phyloP scores from a whole-genome alignment of 2,888 invertebrate genomes.

The Chironomus riparius region DNA sequence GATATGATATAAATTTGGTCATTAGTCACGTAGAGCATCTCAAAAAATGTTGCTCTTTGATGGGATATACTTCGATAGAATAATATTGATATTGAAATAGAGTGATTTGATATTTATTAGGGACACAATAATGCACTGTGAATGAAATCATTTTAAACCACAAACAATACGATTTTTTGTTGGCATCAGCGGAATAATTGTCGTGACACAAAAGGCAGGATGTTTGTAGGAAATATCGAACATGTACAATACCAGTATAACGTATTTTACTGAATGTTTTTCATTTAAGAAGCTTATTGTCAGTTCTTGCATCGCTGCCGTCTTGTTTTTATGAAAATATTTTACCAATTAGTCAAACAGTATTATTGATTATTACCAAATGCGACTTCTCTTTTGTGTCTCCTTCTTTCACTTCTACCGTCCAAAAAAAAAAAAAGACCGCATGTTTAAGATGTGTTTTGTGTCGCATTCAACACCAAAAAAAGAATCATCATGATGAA shows the following conservation, averaged over 20 bases:
- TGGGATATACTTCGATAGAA: background rate
- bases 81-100: background rate
- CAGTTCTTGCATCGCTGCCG: background rate
- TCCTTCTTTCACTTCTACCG: background rate
- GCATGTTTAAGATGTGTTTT: slow-evolving; percentile 12
- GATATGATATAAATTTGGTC: background rate
- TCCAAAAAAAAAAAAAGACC: background rate
- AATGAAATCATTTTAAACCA: too few relatives aligned
- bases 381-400: background rate
- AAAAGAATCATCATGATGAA: background rate
- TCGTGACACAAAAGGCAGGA: background rate
- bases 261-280: background rate
- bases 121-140: too few relatives aligned
- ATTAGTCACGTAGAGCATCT: slow-evolving; percentile 7
- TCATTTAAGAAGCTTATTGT: slow-evolving; percentile 11
- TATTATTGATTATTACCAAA: slow-evolving; percentile 24
- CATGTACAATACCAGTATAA: background rate
- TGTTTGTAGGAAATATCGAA: slow-evolving; percentile 1
- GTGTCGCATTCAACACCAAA: slow-evolving; percentile 5
- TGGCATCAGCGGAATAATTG: background rate
- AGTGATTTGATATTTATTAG: background rate
- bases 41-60: too few relatives aligned
- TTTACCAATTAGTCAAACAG: slow-evolving; percentile 24
- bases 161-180: too few relatives aligned
- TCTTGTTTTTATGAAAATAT: slow-evolving; percentile 4